Base-by-base conservation (phyloP, 2,888 invertebrate genomes). In the Nomada goodeniana region DNA sequence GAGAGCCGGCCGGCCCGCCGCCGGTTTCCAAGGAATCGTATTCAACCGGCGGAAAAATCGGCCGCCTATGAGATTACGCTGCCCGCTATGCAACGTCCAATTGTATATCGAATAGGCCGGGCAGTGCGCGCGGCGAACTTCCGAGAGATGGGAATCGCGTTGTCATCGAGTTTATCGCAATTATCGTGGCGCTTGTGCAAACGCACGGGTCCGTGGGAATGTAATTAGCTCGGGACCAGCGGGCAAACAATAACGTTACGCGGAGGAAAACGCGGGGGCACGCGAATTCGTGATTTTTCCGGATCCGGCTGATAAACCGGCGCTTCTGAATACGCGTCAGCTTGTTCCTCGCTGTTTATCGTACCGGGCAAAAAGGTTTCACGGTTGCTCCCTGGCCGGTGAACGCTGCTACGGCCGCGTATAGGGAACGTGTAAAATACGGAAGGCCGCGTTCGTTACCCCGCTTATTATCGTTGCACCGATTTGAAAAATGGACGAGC, bases 151-250 rank as follows among this genome's bases (percentile, higher is more conserved):
- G 83, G 82, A 84, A 89, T 89, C 88, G 80, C 85, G 76, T 89
- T 88, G 85, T 88, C 89, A 87, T 85, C 83, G 83, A 57, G 77
- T 80, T 89, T 89, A 89, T 88, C 89, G 88, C 78, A 85, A 86
- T 89, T 86, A 89, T 89, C 88, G 70, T 77, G 73, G 77, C 70
- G 76, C 74, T 74, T 53, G 70, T 36, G 72, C 64, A 76, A 77
- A 83, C 76, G 71, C 73, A 36, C 75, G 60, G 65, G 68, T 18
- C 53, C 83, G 79, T 83, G 83, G 83, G 82, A 82, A 82, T 82
- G 65, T 81, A 82, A 81, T 81, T 81, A 82, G 82, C 80, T 67
- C 44, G 65, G 74, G 13, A 57, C 79, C 47, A n/a, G 18, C 23
- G 57, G 15, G 52, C 61, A 52, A 72, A 80, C 80, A 80, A 80